Evolutionary conservation across 2,113 vertebrate genomes (phyloP).

Genomic region (Nibea coibor): DNA sequence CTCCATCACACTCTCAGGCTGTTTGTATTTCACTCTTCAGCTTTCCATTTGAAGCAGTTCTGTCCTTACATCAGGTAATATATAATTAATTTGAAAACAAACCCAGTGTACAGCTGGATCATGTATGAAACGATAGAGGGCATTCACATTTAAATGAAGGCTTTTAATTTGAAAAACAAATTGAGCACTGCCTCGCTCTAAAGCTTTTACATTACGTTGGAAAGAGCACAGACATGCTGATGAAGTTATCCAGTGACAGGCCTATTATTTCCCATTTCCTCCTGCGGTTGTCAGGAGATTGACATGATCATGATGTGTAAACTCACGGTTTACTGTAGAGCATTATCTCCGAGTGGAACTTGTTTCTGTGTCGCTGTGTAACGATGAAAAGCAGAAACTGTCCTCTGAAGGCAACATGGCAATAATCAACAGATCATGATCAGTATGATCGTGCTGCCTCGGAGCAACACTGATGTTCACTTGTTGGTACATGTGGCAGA

Average conservation of each 20-base stretch:
- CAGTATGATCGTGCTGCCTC: too few species aligned
- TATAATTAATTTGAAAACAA: too few species aligned
- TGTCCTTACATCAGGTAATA: neutral
- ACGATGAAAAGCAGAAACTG: neutral
- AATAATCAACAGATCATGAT: neutral
- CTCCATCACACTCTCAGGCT: neutral
- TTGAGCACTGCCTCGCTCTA: too few species aligned
- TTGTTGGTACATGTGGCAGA: too few species aligned
- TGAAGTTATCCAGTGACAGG: neutral
- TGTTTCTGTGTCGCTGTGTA: neutral
- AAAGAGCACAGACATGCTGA: neutral
- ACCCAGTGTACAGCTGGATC: too few species aligned
- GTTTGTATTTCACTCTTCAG: neutral
- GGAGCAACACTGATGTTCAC: too few species aligned
- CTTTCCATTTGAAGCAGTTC: neutral
- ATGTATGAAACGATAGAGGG: too few species aligned
- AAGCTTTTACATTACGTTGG: too few species aligned
- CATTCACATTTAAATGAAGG: too few species aligned
- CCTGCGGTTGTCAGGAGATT: neutral
- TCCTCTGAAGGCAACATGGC: neutral
- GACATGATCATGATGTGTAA: neutral
- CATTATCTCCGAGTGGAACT: conserved; percentile 1
- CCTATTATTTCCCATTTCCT: neutral
- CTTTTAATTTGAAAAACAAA: too few species aligned
- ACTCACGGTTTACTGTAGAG: neutral